These are phyloP conservation scores for Chrysochloris asiatica DNA, from an alignment of 2,113 vertebrate genomes.

Conservation along the genomic window DNA sequence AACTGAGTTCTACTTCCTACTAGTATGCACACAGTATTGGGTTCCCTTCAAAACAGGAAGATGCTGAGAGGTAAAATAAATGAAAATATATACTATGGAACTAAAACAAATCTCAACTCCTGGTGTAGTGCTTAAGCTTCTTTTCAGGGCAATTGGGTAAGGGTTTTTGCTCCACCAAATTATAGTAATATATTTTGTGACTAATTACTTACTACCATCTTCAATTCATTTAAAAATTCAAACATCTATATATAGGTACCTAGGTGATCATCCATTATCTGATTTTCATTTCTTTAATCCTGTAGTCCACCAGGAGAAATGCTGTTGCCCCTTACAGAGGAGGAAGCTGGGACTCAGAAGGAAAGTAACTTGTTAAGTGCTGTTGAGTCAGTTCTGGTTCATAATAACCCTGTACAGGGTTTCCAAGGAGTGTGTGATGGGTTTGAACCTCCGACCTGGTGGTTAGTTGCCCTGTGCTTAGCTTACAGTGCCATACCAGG, in stretches of 20 bases:
- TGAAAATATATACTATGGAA: too few species aligned
- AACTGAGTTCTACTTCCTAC: not conserved
- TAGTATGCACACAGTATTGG: not conserved
- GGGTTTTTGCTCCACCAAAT: not conserved
- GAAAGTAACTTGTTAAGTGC: too few species aligned
- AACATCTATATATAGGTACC: not conserved
- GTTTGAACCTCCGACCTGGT: too few species aligned
- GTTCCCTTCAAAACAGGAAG: not conserved
- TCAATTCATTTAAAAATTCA: not conserved
- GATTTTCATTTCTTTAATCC: not conserved
- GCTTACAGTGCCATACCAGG: too few species aligned
- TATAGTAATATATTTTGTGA: not conserved
- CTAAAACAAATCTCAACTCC: too few species aligned
- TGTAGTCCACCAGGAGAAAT: not conserved
- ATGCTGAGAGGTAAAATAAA: not conserved
- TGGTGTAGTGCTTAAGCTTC: not conserved
- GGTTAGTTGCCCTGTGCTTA: too few species aligned
- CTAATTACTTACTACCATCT: not conserved
- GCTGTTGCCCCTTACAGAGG: not conserved
- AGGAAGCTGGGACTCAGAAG: not conserved
- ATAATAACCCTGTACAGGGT: too few species aligned
- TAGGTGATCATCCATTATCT: not conserved
- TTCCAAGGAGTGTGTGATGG: too few species aligned
- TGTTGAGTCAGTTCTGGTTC: too few species aligned
- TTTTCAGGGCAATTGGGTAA: not conserved